phyloP scores from a whole-genome alignment of 2,797 vertebrate species.

The Enteromius afrohamiltoni region DNA sequence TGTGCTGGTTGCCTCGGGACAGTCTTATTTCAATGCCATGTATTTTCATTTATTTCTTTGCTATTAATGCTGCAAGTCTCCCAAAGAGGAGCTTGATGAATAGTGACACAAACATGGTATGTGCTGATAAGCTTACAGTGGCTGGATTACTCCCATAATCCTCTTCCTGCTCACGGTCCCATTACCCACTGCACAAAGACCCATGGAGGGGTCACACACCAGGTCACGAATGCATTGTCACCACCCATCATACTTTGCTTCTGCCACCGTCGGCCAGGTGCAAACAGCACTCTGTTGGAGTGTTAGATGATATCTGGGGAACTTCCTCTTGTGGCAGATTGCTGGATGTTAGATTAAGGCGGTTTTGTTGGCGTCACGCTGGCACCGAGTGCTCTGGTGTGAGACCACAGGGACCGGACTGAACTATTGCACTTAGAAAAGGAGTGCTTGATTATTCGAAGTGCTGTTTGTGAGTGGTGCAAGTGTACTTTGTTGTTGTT shows the following conservation, averaged over 20 bases:
- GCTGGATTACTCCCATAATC: slow-evolving; percentile 61
- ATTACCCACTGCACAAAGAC: slow-evolving; percentile 53
- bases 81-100: slow-evolving; percentile 52
- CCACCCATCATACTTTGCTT: slow-evolving; percentile 41
- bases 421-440: slow-evolving; percentile 32
- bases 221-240: slow-evolving; percentile 34
- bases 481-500: slow-evolving; percentile 9
- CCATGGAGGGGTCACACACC: slow-evolving; percentile 43
- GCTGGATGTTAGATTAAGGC: slow-evolving; percentile 5
- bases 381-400: not conserved
- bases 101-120: slow-evolving; percentile 58
- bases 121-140: slow-evolving; percentile 61
- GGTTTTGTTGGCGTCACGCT: not conserved
- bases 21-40: slow-evolving; percentile 44
- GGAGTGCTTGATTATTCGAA: slow-evolving; percentile 23
- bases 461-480: slow-evolving; percentile 19
- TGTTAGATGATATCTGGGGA: slow-evolving; percentile 42
- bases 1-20: slow-evolving; percentile 34
- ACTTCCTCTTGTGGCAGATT: slow-evolving; percentile 32
- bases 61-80: slow-evolving; percentile 51
- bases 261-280: slow-evolving; percentile 24
- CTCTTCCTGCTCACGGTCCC: slow-evolving; percentile 42
- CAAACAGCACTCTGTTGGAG: slow-evolving; percentile 24
- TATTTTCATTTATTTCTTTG: slow-evolving; percentile 51
- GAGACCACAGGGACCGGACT: not conserved